Evolutionary conservation across 2,797 vertebrate species (phyloP).

Genomic region (Gambusia yucatana): DNA sequence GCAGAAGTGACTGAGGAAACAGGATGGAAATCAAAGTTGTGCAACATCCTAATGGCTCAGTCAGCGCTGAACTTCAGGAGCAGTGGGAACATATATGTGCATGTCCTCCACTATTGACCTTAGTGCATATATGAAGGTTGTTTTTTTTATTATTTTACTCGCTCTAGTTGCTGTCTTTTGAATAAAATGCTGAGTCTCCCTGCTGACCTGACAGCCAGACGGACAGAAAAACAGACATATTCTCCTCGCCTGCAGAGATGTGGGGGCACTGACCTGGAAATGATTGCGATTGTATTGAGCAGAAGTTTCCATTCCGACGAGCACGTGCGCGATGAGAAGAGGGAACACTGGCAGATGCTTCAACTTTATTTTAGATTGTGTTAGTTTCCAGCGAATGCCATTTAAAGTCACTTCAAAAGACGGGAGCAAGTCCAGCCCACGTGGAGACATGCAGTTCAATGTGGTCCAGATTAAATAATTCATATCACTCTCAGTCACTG

Average conservation of each 20-base stretch:
- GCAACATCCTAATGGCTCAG: conserved; percentile 72
- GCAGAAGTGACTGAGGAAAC: conserved; percentile 58
- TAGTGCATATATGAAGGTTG: neutral
- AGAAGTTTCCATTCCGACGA: conserved; percentile 63
- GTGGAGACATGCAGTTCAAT: neutral
- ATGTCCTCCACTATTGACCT: neutral
- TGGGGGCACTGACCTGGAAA: conserved; percentile 70
- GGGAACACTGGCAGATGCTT: conserved; percentile 18
- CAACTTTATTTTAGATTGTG: neutral
- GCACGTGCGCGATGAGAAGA: conserved; percentile 13
- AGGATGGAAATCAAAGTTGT: conserved; percentile 58
- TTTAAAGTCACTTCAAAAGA: neutral
- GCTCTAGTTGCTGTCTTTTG: conserved; percentile 7
- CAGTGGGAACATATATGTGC: conserved; percentile 9
- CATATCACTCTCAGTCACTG: neutral
- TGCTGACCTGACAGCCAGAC: conserved; percentile 28
- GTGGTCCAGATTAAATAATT: neutral
- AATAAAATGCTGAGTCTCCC: conserved; percentile 11
- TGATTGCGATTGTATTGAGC: conserved; percentile 61
- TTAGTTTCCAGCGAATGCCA: neutral
- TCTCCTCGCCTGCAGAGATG: conserved; percentile 48
- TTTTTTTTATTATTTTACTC: neutral
- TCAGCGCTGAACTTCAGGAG: conserved; percentile 65
- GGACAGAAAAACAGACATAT: conserved; percentile 23
- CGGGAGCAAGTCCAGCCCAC: neutral